Conservation (phyloP, 2,888 invertebrate genomes). For the Sesia apiformis region DNA sequence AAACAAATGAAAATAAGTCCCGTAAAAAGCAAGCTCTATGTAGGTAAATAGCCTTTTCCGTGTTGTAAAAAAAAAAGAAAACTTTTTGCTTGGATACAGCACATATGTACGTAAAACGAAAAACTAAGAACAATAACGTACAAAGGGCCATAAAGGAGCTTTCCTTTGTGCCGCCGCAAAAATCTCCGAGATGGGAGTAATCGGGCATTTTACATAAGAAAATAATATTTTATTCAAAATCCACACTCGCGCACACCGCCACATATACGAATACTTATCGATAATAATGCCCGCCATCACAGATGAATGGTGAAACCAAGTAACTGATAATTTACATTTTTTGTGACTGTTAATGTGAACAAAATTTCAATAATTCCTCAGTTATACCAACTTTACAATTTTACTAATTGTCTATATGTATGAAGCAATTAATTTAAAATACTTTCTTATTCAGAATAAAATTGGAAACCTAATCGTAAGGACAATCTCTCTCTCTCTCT, state of each 20-base stretch:
- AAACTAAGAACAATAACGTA: slow-evolving; percentile 61
- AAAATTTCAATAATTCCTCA: not conserved
- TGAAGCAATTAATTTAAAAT: too few relatives aligned
- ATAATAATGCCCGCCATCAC: slow-evolving; percentile 54
- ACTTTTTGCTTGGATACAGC: not conserved
- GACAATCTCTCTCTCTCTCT: too few relatives aligned
- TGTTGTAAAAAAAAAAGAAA: not conserved
- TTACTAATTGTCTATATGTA: too few relatives aligned
- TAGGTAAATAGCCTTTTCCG: not conserved
- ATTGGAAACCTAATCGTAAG: too few relatives aligned
- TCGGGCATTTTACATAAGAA: slow-evolving; percentile 74
- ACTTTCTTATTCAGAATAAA: too few relatives aligned
- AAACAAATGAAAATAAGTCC: too few relatives aligned
- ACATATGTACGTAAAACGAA: slow-evolving; percentile 31
- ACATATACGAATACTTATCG: slow-evolving; percentile 67
- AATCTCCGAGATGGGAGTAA: slow-evolving; percentile 67
- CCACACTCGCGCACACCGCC: slow-evolving; percentile 55
- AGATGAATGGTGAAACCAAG: slow-evolving; percentile 9
- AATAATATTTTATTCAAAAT: slow-evolving; percentile 75
- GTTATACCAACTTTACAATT: not conserved
- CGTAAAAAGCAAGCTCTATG: too few relatives aligned
- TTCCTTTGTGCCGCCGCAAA: slow-evolving; percentile 51
- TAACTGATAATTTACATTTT: slow-evolving; percentile 12
- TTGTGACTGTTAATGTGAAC: not conserved
- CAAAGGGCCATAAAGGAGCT: slow-evolving; percentile 66